These are phyloP conservation scores for Maniola jurtina DNA, from an alignment of 1,140 invertebrate genomes.

Conservation along the genomic window DNA sequence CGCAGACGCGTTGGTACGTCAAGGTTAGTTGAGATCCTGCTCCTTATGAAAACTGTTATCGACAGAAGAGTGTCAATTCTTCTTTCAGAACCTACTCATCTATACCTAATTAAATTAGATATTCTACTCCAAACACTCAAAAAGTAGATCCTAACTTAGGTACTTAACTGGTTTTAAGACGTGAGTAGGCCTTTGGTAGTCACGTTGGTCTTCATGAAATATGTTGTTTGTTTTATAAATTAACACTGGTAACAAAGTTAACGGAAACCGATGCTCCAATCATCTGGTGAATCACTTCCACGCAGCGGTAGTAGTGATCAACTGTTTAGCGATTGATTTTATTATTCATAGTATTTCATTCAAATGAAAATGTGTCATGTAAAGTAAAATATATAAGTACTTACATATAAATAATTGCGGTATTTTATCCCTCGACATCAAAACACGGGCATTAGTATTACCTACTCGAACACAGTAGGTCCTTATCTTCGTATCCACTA, in stretches of 20 bases:
- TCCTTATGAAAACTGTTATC: too few species aligned
- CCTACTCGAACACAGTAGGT: too few species aligned
- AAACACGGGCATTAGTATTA: background rate
- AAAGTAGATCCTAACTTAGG: too few species aligned
- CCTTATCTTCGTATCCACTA: too few species aligned
- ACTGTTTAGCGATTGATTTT: slow-evolving; percentile 10
- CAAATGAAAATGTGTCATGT: background rate
- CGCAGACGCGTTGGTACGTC: slow-evolving; percentile 71
- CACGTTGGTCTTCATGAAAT: too few species aligned
- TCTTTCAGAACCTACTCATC: too few species aligned
- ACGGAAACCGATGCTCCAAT: slow-evolving; percentile 11
- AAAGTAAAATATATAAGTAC: too few species aligned
- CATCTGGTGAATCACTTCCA: slow-evolving; percentile 15
- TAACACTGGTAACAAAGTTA: slow-evolving; percentile 2
- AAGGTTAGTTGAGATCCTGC: slow-evolving; percentile 60
- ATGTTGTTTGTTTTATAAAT: background rate
- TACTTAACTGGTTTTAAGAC: background rate
- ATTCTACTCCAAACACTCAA: too few species aligned
- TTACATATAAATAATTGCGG: background rate
- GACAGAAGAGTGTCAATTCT: too few species aligned
- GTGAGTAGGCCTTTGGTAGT: too few species aligned
- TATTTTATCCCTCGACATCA: background rate
- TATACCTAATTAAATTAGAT: too few species aligned
- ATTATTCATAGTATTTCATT: slow-evolving; percentile 19
- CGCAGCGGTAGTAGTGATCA: slow-evolving; percentile 11